phyloP scores from a whole-genome alignment of 1,140 invertebrate genomes.

The Bombus waltoni region DNA sequence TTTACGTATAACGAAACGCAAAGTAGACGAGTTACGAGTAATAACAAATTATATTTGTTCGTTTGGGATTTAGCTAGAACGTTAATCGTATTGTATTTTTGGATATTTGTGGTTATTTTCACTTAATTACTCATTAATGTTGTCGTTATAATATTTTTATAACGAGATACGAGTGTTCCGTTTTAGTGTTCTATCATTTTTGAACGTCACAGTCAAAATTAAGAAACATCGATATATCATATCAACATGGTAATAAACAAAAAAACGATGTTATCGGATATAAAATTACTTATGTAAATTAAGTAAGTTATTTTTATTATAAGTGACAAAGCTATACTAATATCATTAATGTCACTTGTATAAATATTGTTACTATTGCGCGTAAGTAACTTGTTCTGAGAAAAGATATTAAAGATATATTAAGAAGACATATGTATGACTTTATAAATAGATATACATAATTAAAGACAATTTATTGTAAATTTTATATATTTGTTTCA shows the following conservation, averaged over 20 bases:
- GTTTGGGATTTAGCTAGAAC: background rate
- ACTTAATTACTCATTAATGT: background rate
- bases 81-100: background rate
- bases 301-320: background rate
- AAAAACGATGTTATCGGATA: too few species aligned
- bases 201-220: background rate
- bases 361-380: background rate
- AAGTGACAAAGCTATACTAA: background rate
- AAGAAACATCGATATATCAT: background rate
- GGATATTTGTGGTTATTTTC: background rate
- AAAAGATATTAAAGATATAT: background rate
- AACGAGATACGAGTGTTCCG: background rate
- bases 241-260: too few species aligned
- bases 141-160: background rate
- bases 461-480: too few species aligned
- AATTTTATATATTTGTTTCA: too few species aligned
- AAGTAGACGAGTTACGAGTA: background rate
- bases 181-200: background rate
- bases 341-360: background rate
- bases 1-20: background rate
- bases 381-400: background rate
- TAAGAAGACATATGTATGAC: background rate
- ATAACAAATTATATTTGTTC: background rate
- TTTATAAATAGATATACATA: background rate
- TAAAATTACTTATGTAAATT: background rate